These are phyloP conservation scores for Charanyca ferruginea DNA, from an alignment of 2,888 invertebrate genomes.

Conservation along the genomic window DNA sequence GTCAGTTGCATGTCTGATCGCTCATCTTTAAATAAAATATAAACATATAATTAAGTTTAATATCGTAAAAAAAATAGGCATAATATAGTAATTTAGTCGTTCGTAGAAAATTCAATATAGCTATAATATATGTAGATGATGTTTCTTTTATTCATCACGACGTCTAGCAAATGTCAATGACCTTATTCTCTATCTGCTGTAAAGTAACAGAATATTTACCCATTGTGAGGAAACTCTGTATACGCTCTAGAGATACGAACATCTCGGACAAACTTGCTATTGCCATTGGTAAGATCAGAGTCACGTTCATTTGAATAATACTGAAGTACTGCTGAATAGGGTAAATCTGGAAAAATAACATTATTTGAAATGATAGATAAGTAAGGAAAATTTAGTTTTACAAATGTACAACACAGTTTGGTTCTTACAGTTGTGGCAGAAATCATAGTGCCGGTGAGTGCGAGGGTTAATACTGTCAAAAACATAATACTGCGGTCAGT, in stretches of 20 bases:
- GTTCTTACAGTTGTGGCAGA: slow-evolving; percentile 80
- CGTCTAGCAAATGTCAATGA: slow-evolving; percentile 21
- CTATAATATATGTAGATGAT: slow-evolving; percentile 16
- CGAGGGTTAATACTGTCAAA: slow-evolving; percentile 88
- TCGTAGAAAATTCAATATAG: background rate
- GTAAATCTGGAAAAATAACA: slow-evolving; percentile 86
- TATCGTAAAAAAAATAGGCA: background rate
- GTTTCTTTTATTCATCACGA: slow-evolving; percentile 25
- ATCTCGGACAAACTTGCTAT: slow-evolving; percentile 91
- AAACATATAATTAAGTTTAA: background rate
- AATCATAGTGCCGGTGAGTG: slow-evolving; percentile 79
- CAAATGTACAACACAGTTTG: background rate
- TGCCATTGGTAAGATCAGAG: slow-evolving; percentile 90
- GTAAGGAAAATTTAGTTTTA: background rate
- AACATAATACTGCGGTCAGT: slow-evolving; percentile 94
- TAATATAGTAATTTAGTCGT: background rate
- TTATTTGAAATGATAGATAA: background rate
- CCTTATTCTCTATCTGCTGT: slow-evolving; percentile 12
- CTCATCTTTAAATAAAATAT: slow-evolving; percentile 73
- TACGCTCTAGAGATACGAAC: slow-evolving; percentile 90
- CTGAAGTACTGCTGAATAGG: slow-evolving; percentile 91
- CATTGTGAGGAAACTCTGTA: slow-evolving; percentile 90
- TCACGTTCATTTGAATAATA: slow-evolving; percentile 90
- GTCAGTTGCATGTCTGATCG: slow-evolving; percentile 73
- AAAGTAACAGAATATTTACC: slow-evolving; percentile 74